phyloP scores from a whole-genome alignment of 92 coral and sea anemone genomes.

The Siderastrea radians region DNA sequence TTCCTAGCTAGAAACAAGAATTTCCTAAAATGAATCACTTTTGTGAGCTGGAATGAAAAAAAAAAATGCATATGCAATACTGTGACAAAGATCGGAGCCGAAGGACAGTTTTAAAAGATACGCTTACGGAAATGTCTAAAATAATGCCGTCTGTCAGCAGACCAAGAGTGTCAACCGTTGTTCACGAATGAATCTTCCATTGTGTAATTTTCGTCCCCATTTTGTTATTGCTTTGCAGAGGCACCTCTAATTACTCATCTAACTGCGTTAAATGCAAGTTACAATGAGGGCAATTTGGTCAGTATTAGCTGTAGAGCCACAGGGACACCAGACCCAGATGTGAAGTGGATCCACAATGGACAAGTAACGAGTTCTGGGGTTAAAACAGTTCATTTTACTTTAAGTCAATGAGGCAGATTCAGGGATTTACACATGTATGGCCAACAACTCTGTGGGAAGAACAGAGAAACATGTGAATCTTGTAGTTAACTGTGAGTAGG shows the following conservation, averaged over 20 bases:
- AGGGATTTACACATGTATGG: background rate
- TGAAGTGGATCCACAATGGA: background rate
- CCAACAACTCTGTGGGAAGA: background rate
- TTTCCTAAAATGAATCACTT: too few relatives aligned
- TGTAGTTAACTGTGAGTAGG: background rate
- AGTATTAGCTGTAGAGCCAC: background rate
- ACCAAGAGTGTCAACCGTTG: too few relatives aligned
- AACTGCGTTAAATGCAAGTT: background rate
- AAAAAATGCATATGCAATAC: too few relatives aligned
- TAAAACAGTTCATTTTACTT: background rate
- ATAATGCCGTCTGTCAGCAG: too few relatives aligned
- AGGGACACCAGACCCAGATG: slow-evolving; percentile 7
- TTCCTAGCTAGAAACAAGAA: too few relatives aligned
- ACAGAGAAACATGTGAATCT: background rate
- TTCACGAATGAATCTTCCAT: too few relatives aligned
- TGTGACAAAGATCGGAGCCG: too few relatives aligned
- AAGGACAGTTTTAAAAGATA: too few relatives aligned
- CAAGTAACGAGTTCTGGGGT: background rate
- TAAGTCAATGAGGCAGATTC: background rate
- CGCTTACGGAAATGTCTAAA: too few relatives aligned
- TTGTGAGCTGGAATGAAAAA: too few relatives aligned
- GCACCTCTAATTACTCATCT: background rate
- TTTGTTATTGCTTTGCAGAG: background rate
- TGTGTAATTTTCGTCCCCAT: too few relatives aligned
- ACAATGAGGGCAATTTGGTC: background rate